Evolutionary conservation across 2,888 invertebrate species (phyloP), one percentile per base, ranked within the genome.

Genomic region (Hemithea aestivaria): DNA sequence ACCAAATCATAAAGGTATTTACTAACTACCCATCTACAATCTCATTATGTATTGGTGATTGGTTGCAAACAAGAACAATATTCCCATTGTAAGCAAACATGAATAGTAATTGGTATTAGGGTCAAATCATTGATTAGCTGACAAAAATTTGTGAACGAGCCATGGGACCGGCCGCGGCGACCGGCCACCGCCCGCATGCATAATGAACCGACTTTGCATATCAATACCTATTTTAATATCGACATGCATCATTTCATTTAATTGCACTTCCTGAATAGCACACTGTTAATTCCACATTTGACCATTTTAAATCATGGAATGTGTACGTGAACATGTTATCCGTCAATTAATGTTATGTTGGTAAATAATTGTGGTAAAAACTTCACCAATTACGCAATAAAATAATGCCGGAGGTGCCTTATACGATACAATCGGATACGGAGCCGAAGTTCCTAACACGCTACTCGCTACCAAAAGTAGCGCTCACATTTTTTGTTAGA

Each of bases 211-310:
- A 69, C 75, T 85, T 85, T 82, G 74, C 85, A 87, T 87, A 81
- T 84, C 78, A 84, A 84, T 87, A 71, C 71, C 66, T 75, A 71
- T 78, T 83, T 81, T 80, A 79, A 79, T 81, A 80, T 79, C 73
- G 83, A 76, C 83, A 85, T 72, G 85, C 81, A 79, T 80, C 84
- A 82, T 82, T 85, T 73, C 68, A 73, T 82, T 76, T 84, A 78
- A 83, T 81, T 81, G 73, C 76, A 77, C 78, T 82, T 80, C 80
- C 82, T 77, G 68, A 71, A 73, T 70, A 62, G 54, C 51, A 57
- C 54, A 58, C 61, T 51, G 52, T 51, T 56, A 62, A 65, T 73
- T 69, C 58, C 44, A 55, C 59, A 56, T 62, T 62, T 57, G 52
- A 48, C 47, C 46, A 53, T 58, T 55, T 49, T 54, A 48, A 51